Base-by-base conservation (phyloP, 2,888 invertebrate genomes). In the Plemyria rubiginata region DNA sequence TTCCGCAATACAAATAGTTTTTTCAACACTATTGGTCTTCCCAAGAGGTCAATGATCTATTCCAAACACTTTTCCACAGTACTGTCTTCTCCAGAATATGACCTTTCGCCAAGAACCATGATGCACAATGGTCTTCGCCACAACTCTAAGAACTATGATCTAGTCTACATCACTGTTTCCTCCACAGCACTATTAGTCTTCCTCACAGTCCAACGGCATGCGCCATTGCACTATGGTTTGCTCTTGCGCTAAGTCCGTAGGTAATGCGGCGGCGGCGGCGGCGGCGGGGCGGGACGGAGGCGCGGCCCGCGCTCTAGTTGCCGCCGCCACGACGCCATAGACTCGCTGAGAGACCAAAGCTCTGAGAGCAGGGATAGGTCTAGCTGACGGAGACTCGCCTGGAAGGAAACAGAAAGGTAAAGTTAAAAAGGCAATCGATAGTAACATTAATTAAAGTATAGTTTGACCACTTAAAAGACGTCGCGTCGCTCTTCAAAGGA, bases 291-390 rank as follows among this genome's bases (percentile, higher is more conserved):
- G 75, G 85, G 85, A 71, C 94, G 85, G 68, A 94, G 81, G 74
- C 94, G 72, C 74, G 94, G 82, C 67, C 90, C 75, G 74, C 94
- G 75, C 84, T 94, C 78, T 76, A 94, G 76, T 88, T 94, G 84
- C 79, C 92, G 77, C 78, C 94, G 74, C 92, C 97, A 98, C 71
- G 98, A 97, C 76, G 98, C 97, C 85, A 98, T 98, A 46, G 97
- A 96, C 86, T 98, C 98, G 88, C 98, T 98, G 55, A 98, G 94
- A 0, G 97, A 96, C 97, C 98, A 98, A 69, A 98, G 94, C 87
- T 98, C 98, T 4, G 97, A 97, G 48, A 98, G 94, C 57, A 98
- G 93, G 0, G 97, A 97, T 74, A 98, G 94, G 90, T 98, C 98
- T 86, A 98, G 85, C 86, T 98, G 98, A 56, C 98, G 95, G 32